These are phyloP conservation scores for Drosophila nigrodunni DNA, from an alignment of 1,140 invertebrate genomes.

Conservation along the genomic window DNA sequence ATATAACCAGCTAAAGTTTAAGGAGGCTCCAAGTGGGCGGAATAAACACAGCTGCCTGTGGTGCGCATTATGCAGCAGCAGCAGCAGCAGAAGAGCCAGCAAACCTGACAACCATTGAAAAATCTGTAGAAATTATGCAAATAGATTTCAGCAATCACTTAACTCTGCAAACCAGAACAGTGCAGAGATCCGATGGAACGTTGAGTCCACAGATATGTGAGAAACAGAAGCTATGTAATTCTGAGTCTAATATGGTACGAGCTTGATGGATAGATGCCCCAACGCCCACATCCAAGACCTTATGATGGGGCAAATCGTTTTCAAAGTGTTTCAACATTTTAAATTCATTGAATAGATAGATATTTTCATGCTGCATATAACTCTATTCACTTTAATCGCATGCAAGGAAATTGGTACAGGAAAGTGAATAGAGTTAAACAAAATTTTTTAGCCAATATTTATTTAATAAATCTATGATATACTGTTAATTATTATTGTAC, in stretches of 20 bases:
- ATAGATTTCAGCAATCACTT: slow-evolving; percentile 81
- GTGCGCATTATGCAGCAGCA: slow-evolving; percentile 58
- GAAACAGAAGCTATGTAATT: slow-evolving; percentile 12
- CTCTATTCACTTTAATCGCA: too few species aligned
- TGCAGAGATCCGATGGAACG: background rate
- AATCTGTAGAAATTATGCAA: slow-evolving; percentile 82
- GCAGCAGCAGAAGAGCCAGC: slow-evolving; percentile 10
- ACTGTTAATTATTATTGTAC: too few species aligned
- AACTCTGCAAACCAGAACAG: slow-evolving; percentile 48
- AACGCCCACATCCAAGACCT: background rate
- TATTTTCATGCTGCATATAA: too few species aligned
- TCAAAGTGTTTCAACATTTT: too few species aligned
- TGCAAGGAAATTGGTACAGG: too few species aligned
- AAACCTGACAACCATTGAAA: slow-evolving; percentile 67
- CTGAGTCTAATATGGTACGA: slow-evolving; percentile 23
- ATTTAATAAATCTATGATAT: too few species aligned
- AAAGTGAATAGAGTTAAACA: too few species aligned
- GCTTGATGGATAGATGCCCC: slow-evolving; percentile 8
- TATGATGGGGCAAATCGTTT: too few species aligned
- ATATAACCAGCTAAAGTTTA: background rate
- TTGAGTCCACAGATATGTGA: slow-evolving; percentile 7
- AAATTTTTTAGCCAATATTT: too few species aligned
- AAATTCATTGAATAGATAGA: too few species aligned
- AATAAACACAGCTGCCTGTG: slow-evolving; percentile 63
- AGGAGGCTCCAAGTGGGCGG: slow-evolving; percentile 3